Conservation (phyloP, 1,140 invertebrate genomes). For the Magallana angulata region DNA sequence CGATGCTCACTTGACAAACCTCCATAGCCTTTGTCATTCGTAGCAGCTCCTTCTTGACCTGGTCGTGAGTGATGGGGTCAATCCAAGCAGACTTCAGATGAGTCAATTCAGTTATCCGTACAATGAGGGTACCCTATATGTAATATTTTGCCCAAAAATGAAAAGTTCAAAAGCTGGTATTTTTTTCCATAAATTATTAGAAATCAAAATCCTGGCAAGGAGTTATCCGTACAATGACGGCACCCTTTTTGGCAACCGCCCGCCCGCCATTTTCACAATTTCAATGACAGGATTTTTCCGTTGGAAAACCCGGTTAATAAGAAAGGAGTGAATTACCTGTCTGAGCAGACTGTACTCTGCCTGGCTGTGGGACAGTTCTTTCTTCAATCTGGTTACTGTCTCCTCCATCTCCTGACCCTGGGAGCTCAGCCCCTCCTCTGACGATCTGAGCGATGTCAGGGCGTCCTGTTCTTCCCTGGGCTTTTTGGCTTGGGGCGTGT, state of each 20-base stretch:
- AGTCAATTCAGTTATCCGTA: constrained; percentile 48
- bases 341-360: constrained; percentile 51
- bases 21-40: constrained; percentile 48
- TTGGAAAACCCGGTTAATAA: background rate
- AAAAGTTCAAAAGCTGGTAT: too few relatives aligned
- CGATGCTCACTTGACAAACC: constrained; percentile 58
- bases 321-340: constrained; percentile 42
- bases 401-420: constrained; percentile 37
- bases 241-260: too few relatives aligned
- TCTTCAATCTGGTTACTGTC: constrained; percentile 29
- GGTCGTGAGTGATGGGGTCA: constrained; percentile 49
- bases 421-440: constrained; percentile 34
- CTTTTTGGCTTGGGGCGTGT: constrained; percentile 40
- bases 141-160: too few relatives aligned
- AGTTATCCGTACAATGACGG: too few relatives aligned
- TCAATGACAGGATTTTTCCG: too few relatives aligned
- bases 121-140: too few relatives aligned
- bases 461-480: constrained; percentile 5
- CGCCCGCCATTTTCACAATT: too few relatives aligned
- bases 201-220: too few relatives aligned
- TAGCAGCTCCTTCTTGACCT: constrained; percentile 48
- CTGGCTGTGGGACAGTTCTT: constrained; percentile 47
- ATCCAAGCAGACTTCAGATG: constrained; percentile 57
- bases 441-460: constrained; percentile 8
- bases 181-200: too few relatives aligned